Percentiles rank a stretch among this genome's conserved stretches.
Evolutionary conservation across 2,888 invertebrate genomes (phyloP).

Genomic region (Dicyrtoma fusca): DNA sequence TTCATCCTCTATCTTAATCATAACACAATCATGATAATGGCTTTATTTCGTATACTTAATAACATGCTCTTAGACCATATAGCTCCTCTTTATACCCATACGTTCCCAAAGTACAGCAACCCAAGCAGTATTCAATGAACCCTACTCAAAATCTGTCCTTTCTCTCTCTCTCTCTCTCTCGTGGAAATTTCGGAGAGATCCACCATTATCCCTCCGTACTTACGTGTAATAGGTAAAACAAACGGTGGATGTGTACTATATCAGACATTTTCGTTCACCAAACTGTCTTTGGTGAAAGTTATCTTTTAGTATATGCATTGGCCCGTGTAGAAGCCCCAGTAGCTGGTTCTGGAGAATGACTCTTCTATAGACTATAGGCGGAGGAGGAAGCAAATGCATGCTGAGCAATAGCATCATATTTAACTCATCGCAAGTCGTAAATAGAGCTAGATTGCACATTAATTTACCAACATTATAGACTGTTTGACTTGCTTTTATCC

Average conservation of each 20-base stretch:
- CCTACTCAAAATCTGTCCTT: neutral
- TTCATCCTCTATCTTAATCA: constrained; percentile 29
- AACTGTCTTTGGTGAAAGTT: no score
- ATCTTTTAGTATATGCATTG: no score
- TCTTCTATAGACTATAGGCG: neutral
- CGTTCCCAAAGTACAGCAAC: neutral
- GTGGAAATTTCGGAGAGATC: no score
- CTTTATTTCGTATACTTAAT: constrained; percentile 9
- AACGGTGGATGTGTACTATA: no score
- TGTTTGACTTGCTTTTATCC: constrained; percentile 8
- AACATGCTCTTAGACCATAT: no score
- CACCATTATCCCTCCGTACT: no score
- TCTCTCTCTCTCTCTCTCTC: no score
- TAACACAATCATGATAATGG: constrained; percentile 28
- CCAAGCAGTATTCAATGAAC: neutral
- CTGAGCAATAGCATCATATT: constrained; percentile 20
- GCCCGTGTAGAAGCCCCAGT: no score
- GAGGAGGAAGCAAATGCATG: neutral
- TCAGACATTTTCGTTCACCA: no score
- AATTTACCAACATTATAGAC: constrained; percentile 30
- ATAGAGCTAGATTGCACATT: constrained; percentile 37
- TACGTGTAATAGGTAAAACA: no score
- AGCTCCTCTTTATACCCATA: neutral
- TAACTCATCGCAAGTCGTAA: constrained; percentile 36
- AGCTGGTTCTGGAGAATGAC: no score